phyloP scores from a whole-genome alignment of 2,797 vertebrate genomes.

The Oryzias dopingdopingensis region DNA sequence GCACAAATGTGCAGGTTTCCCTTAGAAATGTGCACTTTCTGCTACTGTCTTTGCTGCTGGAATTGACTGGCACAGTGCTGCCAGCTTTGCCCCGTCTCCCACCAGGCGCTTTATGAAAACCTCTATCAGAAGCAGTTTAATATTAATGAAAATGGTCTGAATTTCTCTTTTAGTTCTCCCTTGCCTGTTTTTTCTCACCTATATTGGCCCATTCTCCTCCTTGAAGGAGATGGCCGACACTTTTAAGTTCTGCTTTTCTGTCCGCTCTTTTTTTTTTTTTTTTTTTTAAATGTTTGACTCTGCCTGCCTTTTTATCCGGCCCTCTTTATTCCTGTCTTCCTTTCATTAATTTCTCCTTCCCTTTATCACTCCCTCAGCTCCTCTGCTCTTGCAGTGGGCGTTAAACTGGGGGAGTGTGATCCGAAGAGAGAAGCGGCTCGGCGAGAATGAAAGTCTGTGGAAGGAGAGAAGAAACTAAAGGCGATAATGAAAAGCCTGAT shows the following conservation, averaged over 20 bases:
- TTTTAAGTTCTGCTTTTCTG: conserved; percentile 31
- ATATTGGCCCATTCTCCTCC: conserved; percentile 24
- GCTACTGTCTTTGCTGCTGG: conserved; percentile 17
- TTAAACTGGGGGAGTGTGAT: conserved; percentile 78
- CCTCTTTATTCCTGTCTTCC: conserved; percentile 22
- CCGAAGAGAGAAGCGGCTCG: conserved; percentile 69
- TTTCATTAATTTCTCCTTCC: conserved; percentile 21
- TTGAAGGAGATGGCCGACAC: conserved; percentile 34
- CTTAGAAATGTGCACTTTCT: conserved; percentile 23
- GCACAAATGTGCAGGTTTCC: conserved; percentile 33
- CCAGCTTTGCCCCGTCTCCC: conserved; percentile 13
- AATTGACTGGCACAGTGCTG: conserved; percentile 23
- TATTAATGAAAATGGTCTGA: conserved; percentile 57
- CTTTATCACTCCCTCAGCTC: conserved; percentile 50
- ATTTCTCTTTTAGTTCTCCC: conserved; percentile 32
- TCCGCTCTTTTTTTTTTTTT: conserved; percentile 30
- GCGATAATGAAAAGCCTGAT: conserved; percentile 76
- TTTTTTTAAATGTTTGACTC: conserved; percentile 21
- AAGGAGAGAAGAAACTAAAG: conserved; percentile 62
- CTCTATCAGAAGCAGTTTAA: conserved; percentile 35
- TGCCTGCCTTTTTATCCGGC: conserved; percentile 22
- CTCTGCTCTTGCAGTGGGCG: conserved; percentile 72
- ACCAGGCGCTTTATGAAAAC: conserved; percentile 33
- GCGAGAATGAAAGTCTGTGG: conserved; percentile 74
- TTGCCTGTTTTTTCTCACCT: conserved; percentile 21